Evolutionary conservation across 23 tunicate genomes (phyloP).

Genomic region (Phallusia fumigata): DNA sequence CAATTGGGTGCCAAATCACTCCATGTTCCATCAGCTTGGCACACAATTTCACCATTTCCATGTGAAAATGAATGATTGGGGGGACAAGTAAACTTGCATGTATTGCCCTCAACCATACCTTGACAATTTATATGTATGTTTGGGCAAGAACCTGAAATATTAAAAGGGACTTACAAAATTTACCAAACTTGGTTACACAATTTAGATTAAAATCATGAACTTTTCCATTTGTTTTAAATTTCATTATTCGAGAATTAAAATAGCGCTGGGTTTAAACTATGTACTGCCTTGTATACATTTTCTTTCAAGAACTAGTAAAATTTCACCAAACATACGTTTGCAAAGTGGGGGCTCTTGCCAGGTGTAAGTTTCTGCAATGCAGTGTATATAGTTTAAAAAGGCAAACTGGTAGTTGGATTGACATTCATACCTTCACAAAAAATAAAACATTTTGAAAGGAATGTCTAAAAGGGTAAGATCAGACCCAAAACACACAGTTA

Average conservation of each 20-base stretch:
- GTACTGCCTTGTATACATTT: too few species aligned
- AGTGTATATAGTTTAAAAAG: slow-evolving; percentile 25
- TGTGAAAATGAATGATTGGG: slow-evolving; percentile 27
- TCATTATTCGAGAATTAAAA: too few species aligned
- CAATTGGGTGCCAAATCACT: slow-evolving; percentile 54
- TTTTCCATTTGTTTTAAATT: too few species aligned
- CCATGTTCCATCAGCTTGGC: slow-evolving; percentile 68
- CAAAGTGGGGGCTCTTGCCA: slow-evolving; percentile 59
- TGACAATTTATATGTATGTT: slow-evolving; percentile 29
- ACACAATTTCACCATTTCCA: slow-evolving; percentile 46
- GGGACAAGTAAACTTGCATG: slow-evolving; percentile 40
- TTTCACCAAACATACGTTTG: slow-evolving; percentile 1
- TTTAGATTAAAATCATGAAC: too few species aligned
- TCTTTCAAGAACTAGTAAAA: too few species aligned
- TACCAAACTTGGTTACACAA: neutral
- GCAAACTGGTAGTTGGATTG: slow-evolving; percentile 18
- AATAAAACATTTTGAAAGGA: neutral
- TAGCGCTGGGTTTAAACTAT: too few species aligned
- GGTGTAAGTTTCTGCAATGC: slow-evolving; percentile 35
- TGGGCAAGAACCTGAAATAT: slow-evolving; percentile 36
- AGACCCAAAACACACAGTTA: slow-evolving; percentile 8
- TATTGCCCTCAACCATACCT: slow-evolving; percentile 42
- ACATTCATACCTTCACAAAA: slow-evolving; percentile 42
- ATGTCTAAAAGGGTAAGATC: neutral
- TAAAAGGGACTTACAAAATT: neutral